These are phyloP conservation scores for Siniperca knerii DNA, from an alignment of 2,113 vertebrate genomes.

Conservation along the genomic window DNA sequence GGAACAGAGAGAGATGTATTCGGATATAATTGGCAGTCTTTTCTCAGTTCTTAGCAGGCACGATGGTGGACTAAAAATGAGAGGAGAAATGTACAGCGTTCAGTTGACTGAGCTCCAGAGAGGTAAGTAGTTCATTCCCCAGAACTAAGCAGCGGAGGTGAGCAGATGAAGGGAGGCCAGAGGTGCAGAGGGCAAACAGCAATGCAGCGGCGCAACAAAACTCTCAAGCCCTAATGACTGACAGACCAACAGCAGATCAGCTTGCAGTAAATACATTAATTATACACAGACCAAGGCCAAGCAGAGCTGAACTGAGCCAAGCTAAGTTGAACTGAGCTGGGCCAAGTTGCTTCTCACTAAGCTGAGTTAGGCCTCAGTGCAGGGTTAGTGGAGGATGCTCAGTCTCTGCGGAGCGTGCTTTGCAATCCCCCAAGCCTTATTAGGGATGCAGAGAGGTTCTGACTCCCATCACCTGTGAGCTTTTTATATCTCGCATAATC, in stretches of 20 bases:
- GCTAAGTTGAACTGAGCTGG: constrained; percentile 46
- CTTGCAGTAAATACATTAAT: constrained; percentile 75
- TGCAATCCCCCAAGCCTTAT: constrained; percentile 78
- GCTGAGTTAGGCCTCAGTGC: constrained; percentile 55
- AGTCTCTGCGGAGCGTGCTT: constrained; percentile 62
- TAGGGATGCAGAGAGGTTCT: constrained; percentile 79
- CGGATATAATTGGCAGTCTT: constrained; percentile 48
- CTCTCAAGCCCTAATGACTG: constrained; percentile 63
- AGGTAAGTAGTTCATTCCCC: constrained; percentile 46
- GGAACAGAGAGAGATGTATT: constrained; percentile 24
- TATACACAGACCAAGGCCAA: constrained; percentile 73
- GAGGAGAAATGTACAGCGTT: constrained; percentile 26
- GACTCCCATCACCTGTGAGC: constrained; percentile 79
- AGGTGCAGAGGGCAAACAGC: constrained; percentile 40
- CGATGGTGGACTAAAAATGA: constrained; percentile 24
- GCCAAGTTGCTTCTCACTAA: constrained; percentile 47
- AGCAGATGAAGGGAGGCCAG: constrained; percentile 55
- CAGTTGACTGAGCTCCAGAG: constrained; percentile 44
- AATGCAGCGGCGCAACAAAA: constrained; percentile 44
- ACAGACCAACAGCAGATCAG: constrained; percentile 62
- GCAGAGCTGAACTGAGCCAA: constrained; percentile 53
- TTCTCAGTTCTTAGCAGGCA: constrained; percentile 43
- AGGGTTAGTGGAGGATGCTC: constrained; percentile 51
- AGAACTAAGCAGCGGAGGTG: constrained; percentile 51
- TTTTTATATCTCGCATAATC: constrained; percentile 84